A percentile compares a stretch with the other conserved stretches of the same genome.
Conservation (phyloP, 2,888 invertebrate species). For the Euzetes globulus region DNA sequence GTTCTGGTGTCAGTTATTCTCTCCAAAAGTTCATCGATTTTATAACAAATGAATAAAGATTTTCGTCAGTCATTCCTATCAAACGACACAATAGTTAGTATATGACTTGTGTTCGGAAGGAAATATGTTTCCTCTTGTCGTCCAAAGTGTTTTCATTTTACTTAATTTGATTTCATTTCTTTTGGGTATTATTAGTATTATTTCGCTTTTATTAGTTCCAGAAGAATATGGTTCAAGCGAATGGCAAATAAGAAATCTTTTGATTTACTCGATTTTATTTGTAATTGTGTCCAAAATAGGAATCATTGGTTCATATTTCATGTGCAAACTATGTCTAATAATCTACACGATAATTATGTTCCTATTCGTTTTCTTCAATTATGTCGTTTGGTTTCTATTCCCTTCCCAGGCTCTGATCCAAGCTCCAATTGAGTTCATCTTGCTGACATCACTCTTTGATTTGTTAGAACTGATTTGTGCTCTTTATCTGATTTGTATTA, state of each 20-base stretch:
- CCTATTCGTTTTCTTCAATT: not conserved
- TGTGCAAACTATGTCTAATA: slow-evolving; percentile 11
- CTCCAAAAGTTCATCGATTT: not conserved
- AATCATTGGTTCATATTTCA: slow-evolving; percentile 19
- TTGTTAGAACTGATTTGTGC: slow-evolving; percentile 19
- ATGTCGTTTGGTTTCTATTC: slow-evolving; percentile 10
- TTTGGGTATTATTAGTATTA: slow-evolving; percentile 18
- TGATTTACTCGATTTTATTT: slow-evolving; percentile 19
- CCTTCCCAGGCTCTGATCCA: not conserved
- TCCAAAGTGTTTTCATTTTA: slow-evolving; percentile 22
- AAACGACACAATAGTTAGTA: no score
- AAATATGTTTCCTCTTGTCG: slow-evolving; percentile 4
- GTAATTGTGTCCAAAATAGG: slow-evolving; percentile 1
- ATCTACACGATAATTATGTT: not conserved
- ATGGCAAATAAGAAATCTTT: slow-evolving; percentile 12
- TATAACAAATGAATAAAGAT: not conserved
- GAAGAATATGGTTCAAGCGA: not conserved
- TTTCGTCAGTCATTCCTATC: not conserved
- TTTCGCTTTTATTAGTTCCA: slow-evolving; percentile 8
- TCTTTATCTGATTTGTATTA: not conserved
- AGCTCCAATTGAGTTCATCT: not conserved
- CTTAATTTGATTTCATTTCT: slow-evolving; percentile 5
- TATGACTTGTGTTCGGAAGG: no score
- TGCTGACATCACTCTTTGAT: slow-evolving; percentile 12
- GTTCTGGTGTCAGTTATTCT: not conserved